Evolutionary conservation across 2,113 vertebrate species (phyloP), one percentile per base, ranked within the genome.

Genomic region (Chloropsis cyanopogon): DNA sequence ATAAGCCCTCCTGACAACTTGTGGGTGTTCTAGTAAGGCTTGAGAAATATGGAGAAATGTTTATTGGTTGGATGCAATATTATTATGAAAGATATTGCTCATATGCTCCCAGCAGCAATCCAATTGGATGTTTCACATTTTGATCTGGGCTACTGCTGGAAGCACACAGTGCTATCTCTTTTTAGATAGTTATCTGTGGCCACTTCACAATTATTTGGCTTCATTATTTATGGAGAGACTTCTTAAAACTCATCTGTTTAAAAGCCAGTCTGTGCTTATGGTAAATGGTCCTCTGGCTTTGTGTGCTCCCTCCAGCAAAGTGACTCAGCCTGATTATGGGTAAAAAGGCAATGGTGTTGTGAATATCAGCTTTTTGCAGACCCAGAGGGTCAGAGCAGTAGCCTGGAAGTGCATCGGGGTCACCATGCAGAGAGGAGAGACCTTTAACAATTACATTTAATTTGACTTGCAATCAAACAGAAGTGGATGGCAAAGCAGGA

Each of bases 401-500:
- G 94, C 73, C 79, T 90, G 86, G 86, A 97, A 97, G 86, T 26
- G 91, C 91, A 33, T 9, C 6, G 20, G 37, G 96, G 95, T 97
- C 95, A 96, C 61, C 56, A 25, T 2, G 24, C 57, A 86, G 81
- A 61, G 28, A 54, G 84, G 93, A 78, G 71, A 39, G 54, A 91
- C 77, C 59, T 86, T 76, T 78, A 86, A 57, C 49, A 95, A 92
- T 91, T 71, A 72, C 42, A 39, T 93, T 90, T 92, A 90, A 94
- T 96, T 96, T 95, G 87, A 85, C 91, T 94, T 93, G 95, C 91
- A 96, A 94, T 94, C 93, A 92, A 94, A 91, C 91, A 70, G 84
- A 73, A 90, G 85, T 90, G 79, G 90, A 88, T 89, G 89, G 95
- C 83, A 78, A 82, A 91, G 92, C 96, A 97, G 97, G 97, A 96